Evolutionary conservation across 1,140 invertebrate species (phyloP).

Genomic region (Drosophila lacteicornis): DNA sequence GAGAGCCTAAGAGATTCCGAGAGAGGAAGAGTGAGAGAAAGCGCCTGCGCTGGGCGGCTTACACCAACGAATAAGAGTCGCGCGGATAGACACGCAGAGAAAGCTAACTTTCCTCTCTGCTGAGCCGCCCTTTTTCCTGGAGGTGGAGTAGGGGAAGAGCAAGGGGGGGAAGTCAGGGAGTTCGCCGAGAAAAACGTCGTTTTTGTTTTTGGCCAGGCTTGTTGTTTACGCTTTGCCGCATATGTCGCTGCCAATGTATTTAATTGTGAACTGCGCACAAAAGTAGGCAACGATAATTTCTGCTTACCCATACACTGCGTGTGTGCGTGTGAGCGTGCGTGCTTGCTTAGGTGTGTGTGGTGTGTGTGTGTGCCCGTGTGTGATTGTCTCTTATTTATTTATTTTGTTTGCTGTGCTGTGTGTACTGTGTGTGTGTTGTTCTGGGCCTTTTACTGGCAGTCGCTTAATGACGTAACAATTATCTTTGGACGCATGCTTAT

Average conservation of each 20-base stretch:
- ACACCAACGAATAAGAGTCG: conserved; percentile 55
- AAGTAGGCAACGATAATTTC: conserved; percentile 62
- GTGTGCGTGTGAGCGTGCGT: conserved; percentile 3
- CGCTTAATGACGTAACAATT: conserved; percentile 81
- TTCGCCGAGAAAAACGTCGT: conserved; percentile 37
- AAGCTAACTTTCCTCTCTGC: conserved; percentile 32
- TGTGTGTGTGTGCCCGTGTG: conserved; percentile 19
- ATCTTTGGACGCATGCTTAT: conserved; percentile 75
- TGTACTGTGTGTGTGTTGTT: conserved; percentile 33
- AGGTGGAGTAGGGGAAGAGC: not conserved
- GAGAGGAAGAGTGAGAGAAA: conserved; percentile 39
- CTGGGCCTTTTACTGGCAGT: conserved; percentile 47
- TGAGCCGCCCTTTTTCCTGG: conserved; percentile 57
- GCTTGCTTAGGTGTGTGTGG: not conserved
- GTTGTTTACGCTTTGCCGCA: conserved; percentile 81
- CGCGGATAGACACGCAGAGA: conserved; percentile 48
- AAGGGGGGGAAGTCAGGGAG: not conserved
- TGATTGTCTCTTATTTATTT: conserved; percentile 56
- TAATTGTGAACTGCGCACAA: conserved; percentile 67
- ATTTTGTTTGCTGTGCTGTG: conserved; percentile 44
- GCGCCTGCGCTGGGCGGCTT: conserved; percentile 54
- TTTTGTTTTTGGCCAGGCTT: conserved; percentile 49
- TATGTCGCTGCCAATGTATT: conserved; percentile 78
- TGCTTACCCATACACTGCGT: conserved; percentile 17
- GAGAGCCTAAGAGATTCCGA: conserved; percentile 5